These are phyloP conservation scores for Helobdella robusta DNA, from an alignment of 2,888 invertebrate species.

Conservation along the genomic window DNA sequence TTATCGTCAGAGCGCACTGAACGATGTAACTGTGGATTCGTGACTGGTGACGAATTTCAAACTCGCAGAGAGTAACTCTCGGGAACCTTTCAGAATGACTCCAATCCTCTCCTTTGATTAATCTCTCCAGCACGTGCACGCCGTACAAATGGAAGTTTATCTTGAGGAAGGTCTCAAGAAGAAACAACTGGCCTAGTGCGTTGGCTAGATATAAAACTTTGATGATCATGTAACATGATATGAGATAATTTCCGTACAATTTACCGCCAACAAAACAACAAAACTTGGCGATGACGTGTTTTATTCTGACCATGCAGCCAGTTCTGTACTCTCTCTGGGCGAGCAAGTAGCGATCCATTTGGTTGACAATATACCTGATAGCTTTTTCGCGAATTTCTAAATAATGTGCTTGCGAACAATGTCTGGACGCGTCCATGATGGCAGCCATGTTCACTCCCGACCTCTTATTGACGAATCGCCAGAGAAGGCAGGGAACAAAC, in stretches of 20 bases:
- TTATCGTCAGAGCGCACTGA: conserved; percentile 40
- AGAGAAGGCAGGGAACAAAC: conserved; percentile 35
- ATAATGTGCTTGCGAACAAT: conserved; percentile 37
- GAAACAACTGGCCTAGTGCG: conserved; percentile 51
- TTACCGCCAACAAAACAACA: conserved; percentile 49
- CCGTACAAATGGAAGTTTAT: conserved; percentile 50
- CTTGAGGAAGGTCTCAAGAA: conserved; percentile 52
- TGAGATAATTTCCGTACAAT: conserved; percentile 51
- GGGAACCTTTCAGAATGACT: conserved; percentile 47
- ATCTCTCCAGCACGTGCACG: conserved; percentile 51
- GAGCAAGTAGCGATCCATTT: conserved; percentile 51
- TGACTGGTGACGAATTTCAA: conserved; percentile 42
- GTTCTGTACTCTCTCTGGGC: conserved; percentile 49
- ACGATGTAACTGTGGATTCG: conserved; percentile 38
- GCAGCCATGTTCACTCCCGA: conserved; percentile 36
- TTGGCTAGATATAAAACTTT: conserved; percentile 51
- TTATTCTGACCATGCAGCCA: conserved; percentile 46
- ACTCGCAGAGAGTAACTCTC: conserved; percentile 49
- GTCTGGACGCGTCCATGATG: conserved; percentile 36
- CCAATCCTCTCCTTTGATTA: conserved; percentile 48
- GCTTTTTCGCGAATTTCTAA: conserved; percentile 39
- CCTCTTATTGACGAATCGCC: conserved; percentile 36
- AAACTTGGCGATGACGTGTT: conserved; percentile 47
- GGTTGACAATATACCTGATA: conserved; percentile 50
- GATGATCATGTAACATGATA: conserved; percentile 51